Base-by-base conservation (phyloP, 2,888 invertebrate species). In the Junonia oenone region DNA sequence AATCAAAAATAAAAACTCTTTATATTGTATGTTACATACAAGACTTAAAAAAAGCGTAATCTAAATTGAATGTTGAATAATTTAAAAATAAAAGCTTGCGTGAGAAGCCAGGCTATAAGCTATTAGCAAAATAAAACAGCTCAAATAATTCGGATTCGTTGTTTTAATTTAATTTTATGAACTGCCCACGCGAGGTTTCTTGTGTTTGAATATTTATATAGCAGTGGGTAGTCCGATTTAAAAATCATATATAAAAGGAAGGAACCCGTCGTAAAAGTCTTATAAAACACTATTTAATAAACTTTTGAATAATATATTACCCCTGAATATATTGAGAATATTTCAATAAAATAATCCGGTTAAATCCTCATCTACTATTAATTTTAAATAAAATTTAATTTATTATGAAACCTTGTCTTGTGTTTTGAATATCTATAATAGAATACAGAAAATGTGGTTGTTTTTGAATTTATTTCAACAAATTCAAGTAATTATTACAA, bases 151-250 rank as follows among this genome's bases (percentile, higher is more conserved):
- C 27, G 17, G 3, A 40, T 53, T 14, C 9, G 37, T 40, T 53
- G 40, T 38, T 40, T 40, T 33, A 40, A 26, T 56, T 51, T 26
- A 40, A 46, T 51, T 38, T 45, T 33, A 51, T 51, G 14, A 46
- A 13, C 17, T 40, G 29, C 38, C 19, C 40, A 46, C 46, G 33
- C 27, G 13, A 38, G 37, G 27, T 38, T 13, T 37, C 38, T 26
- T 6, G n/a, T 26, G 14, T 47, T 43, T 56, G 33, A 60, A 60
- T 58, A 56, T 55, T 56, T 56, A 58, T 55, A 38, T 35, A 56
- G 6, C 60, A 61, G 58, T 58, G 48, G 61, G 62, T 13, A 43
- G 56, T 51, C 62, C 47, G 51, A 58, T 62, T 58, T 40, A 45
- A 48, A 55, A 58, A 58, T 52, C 50, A 48, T 51, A 58, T 52